Conservation (phyloP, 2,888 invertebrate species). For the Podotricha telesiphe region DNA sequence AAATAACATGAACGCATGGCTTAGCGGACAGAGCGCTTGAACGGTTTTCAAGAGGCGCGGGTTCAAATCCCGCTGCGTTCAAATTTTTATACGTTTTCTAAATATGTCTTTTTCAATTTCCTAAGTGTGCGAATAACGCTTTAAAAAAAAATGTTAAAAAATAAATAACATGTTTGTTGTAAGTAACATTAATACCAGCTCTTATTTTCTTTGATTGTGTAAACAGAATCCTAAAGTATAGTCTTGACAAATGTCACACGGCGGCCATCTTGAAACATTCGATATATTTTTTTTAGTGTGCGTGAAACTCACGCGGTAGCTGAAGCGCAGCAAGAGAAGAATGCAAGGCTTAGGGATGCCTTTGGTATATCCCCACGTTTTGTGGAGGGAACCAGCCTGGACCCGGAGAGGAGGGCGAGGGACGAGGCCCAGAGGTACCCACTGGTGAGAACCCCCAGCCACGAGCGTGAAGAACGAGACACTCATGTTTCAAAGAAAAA, state of each 20-base stretch:
- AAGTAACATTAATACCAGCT: not conserved
- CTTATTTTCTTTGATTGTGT: slow-evolving; percentile 3
- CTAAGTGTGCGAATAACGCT: too few species aligned
- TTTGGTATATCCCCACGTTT: slow-evolving; percentile 97
- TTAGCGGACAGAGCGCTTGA: too few species aligned
- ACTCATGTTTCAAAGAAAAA: slow-evolving; percentile 85
- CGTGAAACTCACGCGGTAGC: slow-evolving; percentile 98
- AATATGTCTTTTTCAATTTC: too few species aligned
- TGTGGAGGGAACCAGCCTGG: slow-evolving; percentile 96
- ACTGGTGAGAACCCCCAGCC: slow-evolving; percentile 90
- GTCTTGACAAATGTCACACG: not conserved
- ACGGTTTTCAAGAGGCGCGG: too few species aligned
- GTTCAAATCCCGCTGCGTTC: too few species aligned
- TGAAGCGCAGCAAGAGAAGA: slow-evolving; percentile 97
- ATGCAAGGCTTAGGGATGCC: slow-evolving; percentile 95
- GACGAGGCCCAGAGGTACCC: slow-evolving; percentile 86
- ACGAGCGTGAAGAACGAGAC: slow-evolving; percentile 81
- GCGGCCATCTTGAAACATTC: slow-evolving; percentile 45
- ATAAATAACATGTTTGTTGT: not conserved
- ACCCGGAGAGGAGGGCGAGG: slow-evolving; percentile 86
- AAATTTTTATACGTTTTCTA: too few species aligned
- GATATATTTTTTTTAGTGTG: slow-evolving; percentile 86
- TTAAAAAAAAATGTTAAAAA: too few species aligned
- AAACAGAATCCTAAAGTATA: not conserved
- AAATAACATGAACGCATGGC: too few species aligned